Conservation (phyloP, 1,140 invertebrate species). For the Heliconius eleuchia region DNA sequence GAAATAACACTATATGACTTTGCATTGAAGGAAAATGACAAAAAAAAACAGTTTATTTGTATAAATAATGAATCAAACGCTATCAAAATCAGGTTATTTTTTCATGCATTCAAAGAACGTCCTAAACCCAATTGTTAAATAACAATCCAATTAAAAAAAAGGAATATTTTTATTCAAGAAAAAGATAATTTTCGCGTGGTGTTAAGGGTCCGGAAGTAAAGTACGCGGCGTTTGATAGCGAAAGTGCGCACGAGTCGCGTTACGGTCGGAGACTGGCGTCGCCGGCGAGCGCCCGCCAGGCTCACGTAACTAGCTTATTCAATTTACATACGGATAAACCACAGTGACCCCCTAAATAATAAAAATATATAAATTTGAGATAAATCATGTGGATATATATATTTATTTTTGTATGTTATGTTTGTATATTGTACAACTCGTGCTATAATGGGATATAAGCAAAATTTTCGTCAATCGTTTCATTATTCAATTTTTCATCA, state of each 20-base stretch:
- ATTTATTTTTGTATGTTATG: background rate
- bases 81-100: background rate
- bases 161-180: background rate
- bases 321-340: constrained; percentile 45
- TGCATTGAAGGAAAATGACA: background rate
- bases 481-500: too few relatives aligned
- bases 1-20: background rate
- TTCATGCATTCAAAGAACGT: background rate
- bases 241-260: constrained; percentile 72
- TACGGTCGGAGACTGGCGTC: constrained; percentile 63
- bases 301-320: constrained; percentile 58
- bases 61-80: background rate
- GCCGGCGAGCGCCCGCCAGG: constrained; percentile 36
- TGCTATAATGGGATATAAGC: too few relatives aligned
- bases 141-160: background rate
- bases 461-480: too few relatives aligned
- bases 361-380: background rate
- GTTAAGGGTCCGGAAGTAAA: constrained; percentile 49
- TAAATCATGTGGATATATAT: background rate
- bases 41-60: background rate
- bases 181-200: constrained; percentile 17
- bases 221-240: constrained; percentile 57
- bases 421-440: too few relatives aligned
- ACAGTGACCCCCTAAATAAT: constrained; percentile 36
- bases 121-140: too few relatives aligned